Evolutionary conservation across 2,888 invertebrate species (phyloP).

Genomic region (Piscicola geometra): DNA sequence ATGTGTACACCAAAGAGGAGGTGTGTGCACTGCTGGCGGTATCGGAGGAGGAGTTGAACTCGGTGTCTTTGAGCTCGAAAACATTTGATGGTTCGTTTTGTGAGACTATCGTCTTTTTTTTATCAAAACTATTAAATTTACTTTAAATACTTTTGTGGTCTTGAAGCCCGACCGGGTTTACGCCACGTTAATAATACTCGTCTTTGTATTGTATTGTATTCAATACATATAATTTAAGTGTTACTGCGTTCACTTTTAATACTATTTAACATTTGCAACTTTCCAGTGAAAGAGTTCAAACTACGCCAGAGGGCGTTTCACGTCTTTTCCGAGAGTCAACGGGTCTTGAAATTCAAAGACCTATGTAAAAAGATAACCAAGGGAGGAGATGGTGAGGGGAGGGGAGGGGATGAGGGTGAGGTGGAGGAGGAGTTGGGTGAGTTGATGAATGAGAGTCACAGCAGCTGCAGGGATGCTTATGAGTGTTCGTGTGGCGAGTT

Average conservation of each 20-base stretch:
- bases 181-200: too few species aligned
- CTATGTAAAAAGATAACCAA: conserved; percentile 59
- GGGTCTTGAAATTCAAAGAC: conserved; percentile 73
- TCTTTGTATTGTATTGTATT: too few species aligned
- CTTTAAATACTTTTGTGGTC: too few species aligned
- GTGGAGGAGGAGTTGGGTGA: conserved; percentile 63
- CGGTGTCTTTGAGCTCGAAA: conserved; percentile 65
- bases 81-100: conserved; percentile 61
- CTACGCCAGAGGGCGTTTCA: conserved; percentile 80
- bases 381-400: neutral
- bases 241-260: too few species aligned
- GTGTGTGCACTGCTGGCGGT: conserved; percentile 53
- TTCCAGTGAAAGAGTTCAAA: conserved; percentile 61
- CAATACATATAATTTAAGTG: too few species aligned
- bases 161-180: too few species aligned
- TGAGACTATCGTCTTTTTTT: too few species aligned
- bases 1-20: conserved; percentile 51
- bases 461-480: conserved; percentile 75
- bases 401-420: conserved; percentile 39
- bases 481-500: conserved; percentile 87
- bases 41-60: conserved; percentile 63
- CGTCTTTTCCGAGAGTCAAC: conserved; percentile 73
- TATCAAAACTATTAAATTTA: neutral
- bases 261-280: too few species aligned
- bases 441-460: conserved; percentile 83